Base-by-base conservation (phyloP, 1,140 invertebrate species). In the Plectus sambesii region DNA sequence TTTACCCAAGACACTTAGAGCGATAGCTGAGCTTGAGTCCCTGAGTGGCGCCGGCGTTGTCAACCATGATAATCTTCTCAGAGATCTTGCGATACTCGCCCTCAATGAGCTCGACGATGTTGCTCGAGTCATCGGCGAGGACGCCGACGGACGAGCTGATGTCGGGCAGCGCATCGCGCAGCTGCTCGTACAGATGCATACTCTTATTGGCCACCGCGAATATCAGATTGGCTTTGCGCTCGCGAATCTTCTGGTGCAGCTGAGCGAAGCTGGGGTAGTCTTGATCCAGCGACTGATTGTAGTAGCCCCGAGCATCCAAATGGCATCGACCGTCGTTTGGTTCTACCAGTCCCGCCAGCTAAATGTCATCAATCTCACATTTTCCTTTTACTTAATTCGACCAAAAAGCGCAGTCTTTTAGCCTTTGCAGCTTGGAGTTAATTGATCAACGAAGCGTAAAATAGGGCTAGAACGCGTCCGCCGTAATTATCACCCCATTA, bases 221-320 rank as follows among this genome's bases (percentile, higher is more conserved):
- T 56, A 97, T 92, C 33, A 96, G 77, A 69, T 92, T 92, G 47
- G 94, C 87, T n/a, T 85, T 81, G 63, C 90, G 84, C 63, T 93
- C 80, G 61, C 84, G 85, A n/a, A 89, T 83, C 74, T 87, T 87
- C 82, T 82, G 59, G 40, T 74, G 71, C 39, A 80, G 72, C 65
- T 94, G 85, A 36, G 87, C 88, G 41, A 97, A 84, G 44, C 87
- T 93, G 2, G 92, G 92, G 73, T 97, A 97, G 71, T 96, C 90
- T 72, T 89, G 83, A 12, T 3, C 53, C 59, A 38, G 51, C 9
- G 75, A 78, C 60, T 79, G 73, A 1, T 82, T 86, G 67, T 92
- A 89, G 8, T 75, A 62, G 27, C 81, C 80, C 36, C 76, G 42
- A 4, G 49, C 53, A 42, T 79, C 71, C 49, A 84, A 71, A 70